Percentiles rank a stretch among this genome's conserved stretches.
phyloP scores from a whole-genome alignment of 2,888 invertebrate species.

The Luperina testacea region DNA sequence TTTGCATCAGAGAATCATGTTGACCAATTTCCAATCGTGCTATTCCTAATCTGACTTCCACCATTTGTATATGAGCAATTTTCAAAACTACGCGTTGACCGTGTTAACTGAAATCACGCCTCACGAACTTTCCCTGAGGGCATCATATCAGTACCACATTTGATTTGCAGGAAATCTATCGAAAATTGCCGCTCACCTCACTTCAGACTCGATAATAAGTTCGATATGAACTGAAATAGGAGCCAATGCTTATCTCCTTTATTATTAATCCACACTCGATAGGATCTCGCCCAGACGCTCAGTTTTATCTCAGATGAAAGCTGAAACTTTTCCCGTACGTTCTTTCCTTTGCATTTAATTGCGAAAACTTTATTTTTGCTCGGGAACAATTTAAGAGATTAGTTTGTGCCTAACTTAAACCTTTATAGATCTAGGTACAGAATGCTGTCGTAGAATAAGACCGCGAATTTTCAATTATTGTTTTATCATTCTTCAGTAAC shows the following conservation, averaged over 20 bases:
- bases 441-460: constrained; percentile 7
- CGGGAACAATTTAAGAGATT: constrained; percentile 77
- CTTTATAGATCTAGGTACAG: constrained; percentile 46
- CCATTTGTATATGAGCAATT: constrained; percentile 22
- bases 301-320: constrained; percentile 84
- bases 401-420: constrained; percentile 65
- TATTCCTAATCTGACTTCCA: background rate
- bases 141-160: constrained; percentile 36
- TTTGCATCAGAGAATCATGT: background rate
- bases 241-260: constrained; percentile 71
- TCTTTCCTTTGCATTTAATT: constrained; percentile 83
- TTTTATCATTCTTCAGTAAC: background rate
- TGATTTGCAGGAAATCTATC: constrained; percentile 49
- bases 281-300: constrained; percentile 80
- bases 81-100: constrained; percentile 18
- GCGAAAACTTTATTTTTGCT: constrained; percentile 83
- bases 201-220: constrained; percentile 44
- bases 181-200: constrained; percentile 43
- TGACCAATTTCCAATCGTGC: background rate
- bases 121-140: constrained; percentile 39
- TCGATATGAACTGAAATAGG: constrained; percentile 52
- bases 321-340: constrained; percentile 82
- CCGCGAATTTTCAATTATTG: background rate
- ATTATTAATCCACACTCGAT: constrained; percentile 83
- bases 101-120: constrained; percentile 38